Conservation (phyloP, 2,888 invertebrate genomes). For the Lucinisca nassula region DNA sequence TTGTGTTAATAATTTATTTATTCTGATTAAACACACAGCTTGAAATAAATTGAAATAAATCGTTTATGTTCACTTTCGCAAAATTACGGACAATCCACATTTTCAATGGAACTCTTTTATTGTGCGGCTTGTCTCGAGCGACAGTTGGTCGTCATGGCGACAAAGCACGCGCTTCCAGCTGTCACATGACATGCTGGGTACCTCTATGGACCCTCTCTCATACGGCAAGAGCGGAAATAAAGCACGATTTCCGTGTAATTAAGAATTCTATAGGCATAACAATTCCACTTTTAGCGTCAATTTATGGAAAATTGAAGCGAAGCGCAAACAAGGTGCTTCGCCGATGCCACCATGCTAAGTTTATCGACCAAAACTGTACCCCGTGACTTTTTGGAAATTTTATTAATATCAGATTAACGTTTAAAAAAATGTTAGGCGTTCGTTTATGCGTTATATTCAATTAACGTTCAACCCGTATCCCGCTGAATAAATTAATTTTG, state of each 20-base stretch:
- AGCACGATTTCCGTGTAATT: conserved; percentile 61
- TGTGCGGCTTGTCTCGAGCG: conserved; percentile 16
- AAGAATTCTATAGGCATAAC: conserved; percentile 19
- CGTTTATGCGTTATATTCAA: too few relatives aligned
- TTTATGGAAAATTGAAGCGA: conserved; percentile 13
- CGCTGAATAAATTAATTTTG: too few relatives aligned
- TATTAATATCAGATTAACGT: too few relatives aligned
- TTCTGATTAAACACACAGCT: conserved; percentile 17
- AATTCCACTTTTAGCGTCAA: conserved; percentile 8
- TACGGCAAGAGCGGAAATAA: conserved; percentile 46
- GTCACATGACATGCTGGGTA: conserved; percentile 31
- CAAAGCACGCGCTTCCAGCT: conserved; percentile 47
- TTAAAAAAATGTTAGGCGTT: too few relatives aligned
- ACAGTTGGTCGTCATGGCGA: conserved; percentile 52
- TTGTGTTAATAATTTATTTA: conserved; percentile 13
- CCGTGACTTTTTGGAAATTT: neutral
- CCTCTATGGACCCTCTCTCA: conserved; percentile 19
- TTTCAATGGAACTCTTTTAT: conserved; percentile 2
- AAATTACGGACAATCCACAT: conserved; percentile 1
- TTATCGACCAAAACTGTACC: neutral
- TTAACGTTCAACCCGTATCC: too few relatives aligned
- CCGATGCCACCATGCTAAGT: neutral
- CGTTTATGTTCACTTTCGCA: conserved; percentile 13
- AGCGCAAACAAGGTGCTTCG: conserved; percentile 8
- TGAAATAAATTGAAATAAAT: neutral